Evolutionary conservation across 2,888 invertebrate genomes (phyloP), one percentile per base, ranked within the genome.

Genomic region (Erebia ligea): DNA sequence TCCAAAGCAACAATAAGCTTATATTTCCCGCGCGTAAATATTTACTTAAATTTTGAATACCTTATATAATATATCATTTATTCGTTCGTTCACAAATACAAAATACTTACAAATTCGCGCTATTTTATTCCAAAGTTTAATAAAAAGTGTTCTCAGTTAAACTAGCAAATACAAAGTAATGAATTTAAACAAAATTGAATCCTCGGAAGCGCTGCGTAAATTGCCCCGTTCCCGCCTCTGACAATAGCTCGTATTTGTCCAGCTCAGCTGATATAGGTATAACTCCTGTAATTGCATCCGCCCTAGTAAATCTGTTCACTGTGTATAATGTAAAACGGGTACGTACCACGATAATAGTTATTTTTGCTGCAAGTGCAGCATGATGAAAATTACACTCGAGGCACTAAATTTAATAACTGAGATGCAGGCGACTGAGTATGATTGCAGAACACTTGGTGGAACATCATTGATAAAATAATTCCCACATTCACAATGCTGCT

Each of bases 231-330:
- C 76, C 75, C 64, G 64, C 77, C 77, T 77, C 77, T 77, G 76
- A 78, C 77, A 77, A 74, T 75, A 63, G 71, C 69, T 67, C 79
- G 78, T 73, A 78, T 80, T 79, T 82, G 80, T 79, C 81, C 82
- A 80, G 75, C 78, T 75, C 78, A 17, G 25, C 67, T 67, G 34
- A 6, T 34, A 34, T 34, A 34, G 34, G 34, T 34, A 25, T 77
- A 77, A 77, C 76, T 74, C 77, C 69, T 74, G 79, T 88, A 88
- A 88, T 88, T 87, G 84, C 86, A 83, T 88, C 88, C 88, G 88
- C 79, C 84, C 79, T 81, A 81, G 83, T 80, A 82, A 80, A 82
- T 81, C 77, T 79, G 77, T 80, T 78, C 75, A 76, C 77, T 78
- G 80, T 76, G 73, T 65, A 75, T 45, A 25, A 25, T 25, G 25